Base-by-base conservation (phyloP, 1,140 invertebrate genomes). In the Polyergus mexicanus region DNA sequence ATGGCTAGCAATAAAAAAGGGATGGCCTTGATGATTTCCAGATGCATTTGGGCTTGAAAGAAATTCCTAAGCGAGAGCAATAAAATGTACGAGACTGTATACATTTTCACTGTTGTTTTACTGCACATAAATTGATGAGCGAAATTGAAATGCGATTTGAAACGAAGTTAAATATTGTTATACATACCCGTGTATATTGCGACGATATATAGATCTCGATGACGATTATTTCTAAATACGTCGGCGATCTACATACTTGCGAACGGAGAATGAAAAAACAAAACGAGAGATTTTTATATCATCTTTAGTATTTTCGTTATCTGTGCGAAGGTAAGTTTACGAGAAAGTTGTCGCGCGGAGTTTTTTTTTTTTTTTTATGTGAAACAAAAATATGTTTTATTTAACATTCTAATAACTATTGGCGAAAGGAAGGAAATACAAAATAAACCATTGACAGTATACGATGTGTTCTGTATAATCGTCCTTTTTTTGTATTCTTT, bases 381-480 rank as follows among this genome's bases (percentile, higher is more conserved):
- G 75, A 78, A 84, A 87, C 81, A 85, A 87, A 51, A 5, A 44
- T 58, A 44, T 58, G 38, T 83, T 90, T 85, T 71, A 83, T 88
- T 90, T 88, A 90, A 84, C 77, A 84, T 88, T 90, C 65, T 80
- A 72, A 69, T 89, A 85, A 87, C 62, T 32, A 32, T 86, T 71
- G 74, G 71, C 78, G 71, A 83, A 76, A 69, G 35, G 47, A 74
- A 88, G 69, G 44, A 56, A 77, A 68, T 38, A 68, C 4, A 72
- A 80, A 90, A 89, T 90, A 90, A 90, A 90, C 78, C 62, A 88
- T 90, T 90, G 86, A 89, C 68, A 88, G 81, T 60, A 86, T 35
- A n/a, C 28, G 19, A 7, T 7, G 19, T 74, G 56, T 28, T 65
- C 0, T 44, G 47, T 51, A 11, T 63, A 6, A n/a, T 32, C 8